These are phyloP conservation scores for Mixornis gularis DNA, from an alignment of 2,113 vertebrate genomes.

Conservation along the genomic window DNA sequence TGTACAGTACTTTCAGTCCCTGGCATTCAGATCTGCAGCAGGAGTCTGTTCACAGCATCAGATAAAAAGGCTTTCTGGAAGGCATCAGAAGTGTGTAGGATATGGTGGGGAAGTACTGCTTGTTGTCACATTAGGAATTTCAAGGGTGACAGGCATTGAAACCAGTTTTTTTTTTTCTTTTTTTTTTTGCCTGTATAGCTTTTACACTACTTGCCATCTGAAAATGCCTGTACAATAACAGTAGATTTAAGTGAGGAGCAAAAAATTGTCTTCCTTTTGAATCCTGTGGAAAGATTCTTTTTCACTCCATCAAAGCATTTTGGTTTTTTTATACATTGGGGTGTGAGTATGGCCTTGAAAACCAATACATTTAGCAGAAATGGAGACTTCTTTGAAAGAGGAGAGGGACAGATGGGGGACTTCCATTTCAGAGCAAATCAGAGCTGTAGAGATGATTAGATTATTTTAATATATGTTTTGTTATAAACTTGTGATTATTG, in stretches of 20 bases:
- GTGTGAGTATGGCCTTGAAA: not conserved
- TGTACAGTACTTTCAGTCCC: not conserved
- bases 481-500: not conserved
- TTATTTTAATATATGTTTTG: not conserved
- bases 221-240: not conserved
- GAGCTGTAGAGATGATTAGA: not conserved
- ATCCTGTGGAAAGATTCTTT: constrained; percentile 11
- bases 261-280: not conserved
- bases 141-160: not conserved
- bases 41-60: not conserved
- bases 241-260: not conserved
- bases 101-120: not conserved
- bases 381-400: not conserved
- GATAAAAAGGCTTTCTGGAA: constrained; percentile 33
- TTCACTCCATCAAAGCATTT: not conserved
- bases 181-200: not conserved
- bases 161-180: not conserved
- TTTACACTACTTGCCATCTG: not conserved
- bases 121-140: not conserved
- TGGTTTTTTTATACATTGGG: not conserved
- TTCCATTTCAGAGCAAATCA: not conserved
- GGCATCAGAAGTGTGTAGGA: not conserved
- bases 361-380: not conserved
- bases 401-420: too few relatives aligned
- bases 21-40: not conserved